These are phyloP conservation scores for Anisognathus igniventris DNA, from an alignment of 2,797 vertebrate species.

Conservation along the genomic window DNA sequence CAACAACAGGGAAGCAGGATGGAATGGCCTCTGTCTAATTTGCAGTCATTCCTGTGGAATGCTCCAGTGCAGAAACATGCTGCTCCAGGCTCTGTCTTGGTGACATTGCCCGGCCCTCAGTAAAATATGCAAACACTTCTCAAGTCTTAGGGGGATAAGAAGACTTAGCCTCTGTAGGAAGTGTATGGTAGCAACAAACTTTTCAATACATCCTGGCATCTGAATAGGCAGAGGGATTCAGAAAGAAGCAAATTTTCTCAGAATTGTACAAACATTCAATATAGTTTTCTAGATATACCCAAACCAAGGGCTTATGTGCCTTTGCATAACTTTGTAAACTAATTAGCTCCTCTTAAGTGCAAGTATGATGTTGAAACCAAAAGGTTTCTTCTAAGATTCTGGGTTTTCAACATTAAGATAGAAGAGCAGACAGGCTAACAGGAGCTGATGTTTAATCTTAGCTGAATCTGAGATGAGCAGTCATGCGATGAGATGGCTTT, in stretches of 20 bases:
- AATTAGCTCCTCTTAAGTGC: not conserved
- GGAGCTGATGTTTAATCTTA: not conserved
- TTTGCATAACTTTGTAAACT: not conserved
- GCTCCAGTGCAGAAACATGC: not conserved
- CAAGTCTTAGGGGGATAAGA: not conserved
- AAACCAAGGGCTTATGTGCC: not conserved
- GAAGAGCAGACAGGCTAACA: not conserved
- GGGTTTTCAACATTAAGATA: not conserved
- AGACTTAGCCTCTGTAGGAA: not conserved
- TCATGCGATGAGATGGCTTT: not conserved
- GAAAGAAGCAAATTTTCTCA: not conserved
- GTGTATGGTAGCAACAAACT: not conserved
- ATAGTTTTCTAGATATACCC: not conserved
- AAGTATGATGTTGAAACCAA: not conserved
- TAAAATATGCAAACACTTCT: not conserved
- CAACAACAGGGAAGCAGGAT: not conserved
- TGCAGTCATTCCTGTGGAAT: not conserved
- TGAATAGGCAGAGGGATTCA: not conserved
- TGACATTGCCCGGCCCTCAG: not conserved
- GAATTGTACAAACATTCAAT: not conserved
- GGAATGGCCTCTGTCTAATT: constrained; percentile 27
- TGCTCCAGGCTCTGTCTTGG: not conserved
- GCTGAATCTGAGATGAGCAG: not conserved
- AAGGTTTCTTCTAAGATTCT: not conserved
- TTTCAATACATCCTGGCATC: not conserved